Evolutionary conservation across 2,113 vertebrate species (phyloP).

Genomic region (Cichladusa arquata): DNA sequence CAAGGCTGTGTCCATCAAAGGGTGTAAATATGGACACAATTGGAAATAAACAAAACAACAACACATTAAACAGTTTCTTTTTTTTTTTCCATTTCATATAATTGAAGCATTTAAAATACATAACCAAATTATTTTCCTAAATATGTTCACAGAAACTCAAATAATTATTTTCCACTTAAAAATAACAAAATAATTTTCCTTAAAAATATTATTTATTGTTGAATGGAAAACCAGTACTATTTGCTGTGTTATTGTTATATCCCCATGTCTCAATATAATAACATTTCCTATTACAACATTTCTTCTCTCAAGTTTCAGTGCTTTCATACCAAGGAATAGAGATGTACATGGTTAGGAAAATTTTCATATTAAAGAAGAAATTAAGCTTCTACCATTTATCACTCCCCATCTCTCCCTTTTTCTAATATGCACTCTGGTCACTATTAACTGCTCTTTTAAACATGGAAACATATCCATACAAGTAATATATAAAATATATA

Average conservation of each 20-base stretch:
- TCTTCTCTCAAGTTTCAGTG: not conserved
- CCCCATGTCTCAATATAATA: not conserved
- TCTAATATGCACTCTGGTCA: not conserved
- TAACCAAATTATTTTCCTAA: not conserved
- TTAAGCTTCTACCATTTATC: not conserved
- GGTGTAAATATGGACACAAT: not conserved
- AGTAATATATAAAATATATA: not conserved
- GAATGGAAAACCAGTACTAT: not conserved
- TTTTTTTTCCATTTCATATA: not conserved
- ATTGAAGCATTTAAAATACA: not conserved
- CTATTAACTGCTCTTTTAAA: not conserved
- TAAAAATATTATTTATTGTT: not conserved
- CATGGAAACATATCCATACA: not conserved
- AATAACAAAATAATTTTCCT: not conserved
- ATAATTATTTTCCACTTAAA: not conserved
- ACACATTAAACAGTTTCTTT: accelerated
- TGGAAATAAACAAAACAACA: not conserved
- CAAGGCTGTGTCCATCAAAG: not conserved
- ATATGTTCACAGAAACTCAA: not conserved
- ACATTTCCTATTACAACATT: not conserved
- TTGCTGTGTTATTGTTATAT: not conserved
- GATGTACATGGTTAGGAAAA: not conserved
- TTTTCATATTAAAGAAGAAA: not conserved
- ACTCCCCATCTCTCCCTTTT: not conserved
- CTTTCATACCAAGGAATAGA: not conserved